Percentiles rank a stretch among this genome's conserved stretches.
Evolutionary conservation across 2,888 invertebrate species (phyloP).

Genomic region (Hypena proboscidalis): DNA sequence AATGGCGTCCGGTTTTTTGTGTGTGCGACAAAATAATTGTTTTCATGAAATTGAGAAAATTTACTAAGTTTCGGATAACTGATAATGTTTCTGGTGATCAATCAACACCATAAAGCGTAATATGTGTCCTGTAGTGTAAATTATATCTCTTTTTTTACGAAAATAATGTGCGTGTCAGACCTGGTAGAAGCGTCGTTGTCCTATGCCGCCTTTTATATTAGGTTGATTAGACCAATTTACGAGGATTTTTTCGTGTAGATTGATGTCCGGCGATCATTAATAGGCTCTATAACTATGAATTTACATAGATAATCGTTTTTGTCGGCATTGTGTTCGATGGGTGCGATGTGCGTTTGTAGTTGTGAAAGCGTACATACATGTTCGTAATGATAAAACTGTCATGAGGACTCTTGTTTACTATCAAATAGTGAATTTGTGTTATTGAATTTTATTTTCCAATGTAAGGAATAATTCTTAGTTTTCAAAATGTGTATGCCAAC

Average conservation of each 20-base stretch:
- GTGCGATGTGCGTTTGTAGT: slow-evolving; percentile 79
- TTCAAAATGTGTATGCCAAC: slow-evolving; percentile 84
- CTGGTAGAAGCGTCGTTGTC: slow-evolving; percentile 77
- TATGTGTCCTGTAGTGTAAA: slow-evolving; percentile 43
- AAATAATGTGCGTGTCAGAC: slow-evolving; percentile 73
- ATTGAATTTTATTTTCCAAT: slow-evolving; percentile 69
- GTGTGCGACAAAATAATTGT: slow-evolving; percentile 83
- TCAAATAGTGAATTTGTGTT: slow-evolving; percentile 77
- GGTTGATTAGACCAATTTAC: slow-evolving; percentile 66
- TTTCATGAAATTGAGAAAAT: slow-evolving; percentile 63
- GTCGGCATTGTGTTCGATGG: slow-evolving; percentile 73
- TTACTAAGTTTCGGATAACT: slow-evolving; percentile 44
- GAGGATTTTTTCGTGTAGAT: slow-evolving; percentile 50
- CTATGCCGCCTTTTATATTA: slow-evolving; percentile 76
- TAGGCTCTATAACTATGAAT: slow-evolving; percentile 45
- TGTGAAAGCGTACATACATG: slow-evolving; percentile 82
- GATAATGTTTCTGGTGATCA: slow-evolving; percentile 37
- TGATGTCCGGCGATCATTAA: slow-evolving; percentile 40
- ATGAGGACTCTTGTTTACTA: slow-evolving; percentile 81
- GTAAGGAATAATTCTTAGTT: slow-evolving; percentile 51
- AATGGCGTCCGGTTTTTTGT: slow-evolving; percentile 85
- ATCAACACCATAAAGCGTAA: slow-evolving; percentile 45
- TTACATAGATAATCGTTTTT: slow-evolving; percentile 52
- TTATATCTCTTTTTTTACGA: slow-evolving; percentile 38
- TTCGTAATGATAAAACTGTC: slow-evolving; percentile 80